Evolutionary conservation across 2,888 invertebrate genomes (phyloP), one percentile per base, ranked within the genome.

Genomic region (Plagodis pulveraria): DNA sequence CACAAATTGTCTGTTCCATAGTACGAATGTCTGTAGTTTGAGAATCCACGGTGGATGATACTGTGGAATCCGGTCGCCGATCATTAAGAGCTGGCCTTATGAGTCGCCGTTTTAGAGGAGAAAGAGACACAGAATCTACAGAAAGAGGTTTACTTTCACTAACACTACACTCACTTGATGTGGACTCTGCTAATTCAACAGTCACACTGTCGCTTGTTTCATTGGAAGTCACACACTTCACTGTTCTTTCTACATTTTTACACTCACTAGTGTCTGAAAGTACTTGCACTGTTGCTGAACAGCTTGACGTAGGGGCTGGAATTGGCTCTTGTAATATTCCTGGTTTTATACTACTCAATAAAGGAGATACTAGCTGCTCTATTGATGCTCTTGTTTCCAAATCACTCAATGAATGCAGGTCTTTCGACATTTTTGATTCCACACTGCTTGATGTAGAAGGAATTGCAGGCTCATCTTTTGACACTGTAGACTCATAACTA

Each of bases 111-210:
- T 84, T 77, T 44, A 91, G 73, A 38, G 91, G 91, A 32, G 89
- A 88, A 67, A 83, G 78, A 38, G 83, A 81, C 54, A 80, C 44
- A 8, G 50, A 70, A 65, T 87, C 88, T 43, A 71, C 65, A 44
- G 70, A 67, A 60, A 71, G 66, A 56, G 71, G 64, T 70, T 77
- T 84, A 58, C 76, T 80, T 73, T 85, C 87, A 86, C 87, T 85
- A 72, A 85, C 80, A 87, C 84, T 86, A 84, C 76, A 86, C 77
- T 91, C 91, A 90, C 86, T 89, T 66, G 91, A 91, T 40, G 92
- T 91, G 65, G 91, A 89, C 79, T 92, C 90, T 55, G 87, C 91
- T 86, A 84, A 89, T 83, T 89, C 91, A 69, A 90, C 84, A 76
- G 81, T 86, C 68, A 91, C 84, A 84, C 80, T 87, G 83, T 89